A percentile compares a stretch with the other conserved stretches of the same genome.
Conservation (phyloP, 1,140 invertebrate species). For the Pachypsylla venusta region DNA sequence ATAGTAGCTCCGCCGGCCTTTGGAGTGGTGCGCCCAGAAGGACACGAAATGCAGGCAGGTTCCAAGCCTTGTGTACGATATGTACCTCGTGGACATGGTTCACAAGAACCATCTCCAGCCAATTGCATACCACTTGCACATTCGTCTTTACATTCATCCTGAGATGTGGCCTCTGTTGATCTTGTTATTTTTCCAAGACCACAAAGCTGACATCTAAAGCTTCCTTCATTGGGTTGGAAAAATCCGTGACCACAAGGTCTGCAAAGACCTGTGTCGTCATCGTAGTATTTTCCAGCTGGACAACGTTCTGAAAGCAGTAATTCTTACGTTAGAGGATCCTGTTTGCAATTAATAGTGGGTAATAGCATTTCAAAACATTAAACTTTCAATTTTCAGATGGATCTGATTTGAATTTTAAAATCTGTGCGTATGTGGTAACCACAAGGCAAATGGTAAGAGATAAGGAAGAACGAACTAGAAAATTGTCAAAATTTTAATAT, state of each 20-base stretch:
- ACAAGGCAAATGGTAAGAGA: too few relatives aligned
- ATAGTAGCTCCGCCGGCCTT: constrained; percentile 62
- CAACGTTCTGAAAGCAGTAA: constrained; percentile 55
- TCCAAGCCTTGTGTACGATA: constrained; percentile 78
- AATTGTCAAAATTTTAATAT: too few relatives aligned
- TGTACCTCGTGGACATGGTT: constrained; percentile 78
- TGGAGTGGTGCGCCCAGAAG: constrained; percentile 73
- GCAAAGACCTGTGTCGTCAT: constrained; percentile 67
- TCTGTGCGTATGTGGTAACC: too few relatives aligned
- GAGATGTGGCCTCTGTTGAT: constrained; percentile 74
- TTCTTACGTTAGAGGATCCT: too few relatives aligned
- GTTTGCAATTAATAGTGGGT: too few relatives aligned
- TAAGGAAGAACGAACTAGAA: too few relatives aligned
- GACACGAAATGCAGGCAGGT: constrained; percentile 76
- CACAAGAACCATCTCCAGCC: constrained; percentile 74
- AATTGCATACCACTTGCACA: constrained; percentile 81
- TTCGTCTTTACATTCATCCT: constrained; percentile 68
- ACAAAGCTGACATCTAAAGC: constrained; percentile 78
- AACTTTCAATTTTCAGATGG: too few relatives aligned
- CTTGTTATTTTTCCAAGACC: constrained; percentile 85
- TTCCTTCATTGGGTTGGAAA: constrained; percentile 79
- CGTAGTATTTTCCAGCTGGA: constrained; percentile 80
- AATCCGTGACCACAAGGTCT: constrained; percentile 85
- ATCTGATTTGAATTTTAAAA: too few relatives aligned
- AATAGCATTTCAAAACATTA: too few relatives aligned